These are phyloP conservation scores for Drosophila ezoana DNA, from an alignment of 2,888 invertebrate genomes.

Conservation along the genomic window DNA sequence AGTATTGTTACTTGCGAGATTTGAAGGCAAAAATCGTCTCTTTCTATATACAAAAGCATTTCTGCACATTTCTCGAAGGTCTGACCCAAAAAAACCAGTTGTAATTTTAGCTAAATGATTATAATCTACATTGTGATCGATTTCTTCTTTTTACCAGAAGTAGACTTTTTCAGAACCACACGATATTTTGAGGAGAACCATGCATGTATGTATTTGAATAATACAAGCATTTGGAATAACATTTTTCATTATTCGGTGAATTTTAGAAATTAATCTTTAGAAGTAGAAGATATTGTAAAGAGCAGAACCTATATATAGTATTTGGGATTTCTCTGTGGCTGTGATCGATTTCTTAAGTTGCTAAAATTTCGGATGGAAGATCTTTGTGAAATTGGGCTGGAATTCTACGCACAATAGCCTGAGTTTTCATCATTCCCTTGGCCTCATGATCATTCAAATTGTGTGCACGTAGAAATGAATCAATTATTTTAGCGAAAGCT, in stretches of 20 bases:
- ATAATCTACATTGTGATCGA: constrained; percentile 90
- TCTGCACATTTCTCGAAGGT: constrained; percentile 95
- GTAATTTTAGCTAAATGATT: constrained; percentile 89
- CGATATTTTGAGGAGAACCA: too few species aligned
- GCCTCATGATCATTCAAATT: constrained; percentile 98
- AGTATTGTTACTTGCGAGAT: constrained; percentile 6
- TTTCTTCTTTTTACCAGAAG: constrained; percentile 85
- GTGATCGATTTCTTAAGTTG: constrained; percentile 89
- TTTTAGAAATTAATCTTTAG: too few species aligned
- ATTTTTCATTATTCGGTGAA: too few species aligned
- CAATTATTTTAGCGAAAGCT: constrained; percentile 88
- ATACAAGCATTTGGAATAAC: too few species aligned
- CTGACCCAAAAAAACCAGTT: constrained; percentile 96
- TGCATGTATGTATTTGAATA: too few species aligned
- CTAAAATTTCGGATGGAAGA: constrained; percentile 89
- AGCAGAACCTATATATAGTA: too few species aligned
- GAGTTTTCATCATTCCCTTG: constrained; percentile 99
- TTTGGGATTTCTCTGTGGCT: constrained; percentile 59
- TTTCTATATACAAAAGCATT: constrained; percentile 95
- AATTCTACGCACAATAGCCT: constrained; percentile 96
- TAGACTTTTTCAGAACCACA: too few species aligned
- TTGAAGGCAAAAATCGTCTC: constrained; percentile 87
- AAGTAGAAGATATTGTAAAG: too few species aligned
- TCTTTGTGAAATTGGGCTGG: constrained; percentile 96
- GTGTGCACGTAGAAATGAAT: constrained; percentile 96